phyloP scores from a whole-genome alignment of 2,113 vertebrate species.

The Toxostoma redivivum region DNA sequence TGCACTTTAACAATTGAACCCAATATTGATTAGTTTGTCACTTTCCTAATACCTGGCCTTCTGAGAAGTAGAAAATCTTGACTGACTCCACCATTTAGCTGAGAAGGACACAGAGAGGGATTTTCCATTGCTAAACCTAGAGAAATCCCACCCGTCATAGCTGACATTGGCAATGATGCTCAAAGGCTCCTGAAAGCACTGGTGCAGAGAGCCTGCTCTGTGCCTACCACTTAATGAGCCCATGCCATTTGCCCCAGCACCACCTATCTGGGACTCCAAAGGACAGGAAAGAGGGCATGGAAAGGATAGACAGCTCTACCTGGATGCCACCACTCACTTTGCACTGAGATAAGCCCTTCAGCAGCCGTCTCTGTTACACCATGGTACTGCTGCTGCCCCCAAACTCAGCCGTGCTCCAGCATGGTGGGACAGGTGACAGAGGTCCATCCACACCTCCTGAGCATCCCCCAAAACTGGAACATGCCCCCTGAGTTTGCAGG shows the following conservation, averaged over 20 bases:
- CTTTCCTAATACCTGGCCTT: neutral
- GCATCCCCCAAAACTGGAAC: neutral
- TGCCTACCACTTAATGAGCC: neutral
- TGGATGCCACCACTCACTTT: neutral
- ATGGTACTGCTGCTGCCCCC: neutral
- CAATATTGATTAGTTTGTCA: slow-evolving; percentile 7
- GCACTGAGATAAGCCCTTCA: accelerated
- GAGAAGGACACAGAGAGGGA: neutral
- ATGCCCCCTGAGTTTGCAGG: neutral
- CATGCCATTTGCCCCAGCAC: accelerated
- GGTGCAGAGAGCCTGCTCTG: neutral
- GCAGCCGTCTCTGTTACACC: neutral
- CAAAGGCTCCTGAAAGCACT: accelerated
- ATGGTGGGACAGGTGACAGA: accelerated
- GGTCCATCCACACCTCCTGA: neutral
- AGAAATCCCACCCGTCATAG: neutral
- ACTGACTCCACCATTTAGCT: neutral
- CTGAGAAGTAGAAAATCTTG: neutral
- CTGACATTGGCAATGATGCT: neutral
- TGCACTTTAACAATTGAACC: neutral
- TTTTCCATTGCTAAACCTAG: neutral
- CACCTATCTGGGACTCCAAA: neutral
- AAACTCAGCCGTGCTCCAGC: neutral
- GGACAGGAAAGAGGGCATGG: neutral
- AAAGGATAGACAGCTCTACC: neutral